A percentile compares a stretch with the other conserved stretches of the same genome.
Evolutionary conservation across 2,888 invertebrate species (phyloP).

Genomic region (Prosopocoilus inquinatus): DNA sequence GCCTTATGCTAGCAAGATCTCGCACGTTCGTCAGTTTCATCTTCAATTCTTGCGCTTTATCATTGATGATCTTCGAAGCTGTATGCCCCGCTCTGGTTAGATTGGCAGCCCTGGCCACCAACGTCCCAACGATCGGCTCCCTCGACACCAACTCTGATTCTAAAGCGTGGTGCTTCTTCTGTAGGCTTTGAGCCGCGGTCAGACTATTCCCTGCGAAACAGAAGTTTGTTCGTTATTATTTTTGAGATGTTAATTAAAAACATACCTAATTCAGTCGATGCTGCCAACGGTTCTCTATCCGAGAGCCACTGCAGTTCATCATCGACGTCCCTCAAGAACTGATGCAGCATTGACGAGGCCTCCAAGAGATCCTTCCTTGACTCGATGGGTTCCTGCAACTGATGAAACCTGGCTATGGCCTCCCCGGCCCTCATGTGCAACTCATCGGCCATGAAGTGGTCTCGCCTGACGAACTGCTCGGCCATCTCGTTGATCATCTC

Average conservation of each 20-base stretch:
- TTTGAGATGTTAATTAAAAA: background rate
- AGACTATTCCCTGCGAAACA: constrained; percentile 47
- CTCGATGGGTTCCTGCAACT: constrained; percentile 84
- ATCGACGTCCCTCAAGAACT: constrained; percentile 88
- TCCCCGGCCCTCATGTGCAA: constrained; percentile 71
- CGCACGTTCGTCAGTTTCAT: constrained; percentile 68
- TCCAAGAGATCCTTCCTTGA: constrained; percentile 89
- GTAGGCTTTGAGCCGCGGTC: constrained; percentile 79
- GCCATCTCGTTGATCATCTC: constrained; percentile 77
- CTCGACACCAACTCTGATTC: constrained; percentile 87
- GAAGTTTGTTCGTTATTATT: background rate
- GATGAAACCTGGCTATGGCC: constrained; percentile 58
- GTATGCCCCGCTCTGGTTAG: constrained; percentile 86
- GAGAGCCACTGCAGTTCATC: constrained; percentile 91
- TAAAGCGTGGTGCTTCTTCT: constrained; percentile 90
- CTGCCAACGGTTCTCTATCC: constrained; percentile 70
- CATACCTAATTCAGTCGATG: constrained; percentile 62
- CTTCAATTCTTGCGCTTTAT: constrained; percentile 65
- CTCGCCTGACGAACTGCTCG: constrained; percentile 70
- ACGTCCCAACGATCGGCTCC: constrained; percentile 76
- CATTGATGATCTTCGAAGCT: constrained; percentile 72
- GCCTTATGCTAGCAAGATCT: constrained; percentile 70
- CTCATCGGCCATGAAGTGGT: constrained; percentile 89
- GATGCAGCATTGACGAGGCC: constrained; percentile 83
- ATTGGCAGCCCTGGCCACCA: constrained; percentile 71